Percentiles rank a stretch among this genome's conserved stretches.
Evolutionary conservation across 1,140 invertebrate species (phyloP).

Genomic region (Papilio dardanus): DNA sequence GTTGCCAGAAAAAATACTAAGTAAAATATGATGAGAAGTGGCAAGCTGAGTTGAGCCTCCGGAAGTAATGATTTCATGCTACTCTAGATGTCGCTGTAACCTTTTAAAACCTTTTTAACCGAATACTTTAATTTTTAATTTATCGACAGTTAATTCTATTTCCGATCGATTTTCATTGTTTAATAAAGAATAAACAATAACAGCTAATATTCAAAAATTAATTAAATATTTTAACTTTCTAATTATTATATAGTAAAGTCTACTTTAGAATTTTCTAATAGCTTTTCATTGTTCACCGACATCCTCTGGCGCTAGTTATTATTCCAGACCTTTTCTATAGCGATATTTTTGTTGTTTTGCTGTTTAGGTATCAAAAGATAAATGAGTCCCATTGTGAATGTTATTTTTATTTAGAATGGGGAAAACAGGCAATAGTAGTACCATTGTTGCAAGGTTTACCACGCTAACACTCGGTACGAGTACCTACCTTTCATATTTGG

Average conservation of each 20-base stretch:
- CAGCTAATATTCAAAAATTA: neutral
- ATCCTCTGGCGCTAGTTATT: neutral
- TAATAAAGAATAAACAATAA: too few species aligned
- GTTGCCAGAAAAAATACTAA: neutral
- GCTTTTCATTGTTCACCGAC: neutral
- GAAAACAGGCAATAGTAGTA: neutral
- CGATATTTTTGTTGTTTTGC: neutral
- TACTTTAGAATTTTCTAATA: neutral
- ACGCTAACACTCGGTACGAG: too few species aligned
- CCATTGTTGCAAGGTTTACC: neutral
- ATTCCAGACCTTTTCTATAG: neutral
- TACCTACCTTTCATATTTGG: neutral
- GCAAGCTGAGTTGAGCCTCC: neutral
- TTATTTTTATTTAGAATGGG: neutral
- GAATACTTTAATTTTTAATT: neutral
- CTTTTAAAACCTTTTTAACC: neutral
- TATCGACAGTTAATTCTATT: too few species aligned
- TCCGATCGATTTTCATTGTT: too few species aligned
- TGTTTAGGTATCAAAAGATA: neutral
- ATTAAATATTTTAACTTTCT: neutral
- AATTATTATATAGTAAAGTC: neutral
- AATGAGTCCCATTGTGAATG: conserved; percentile 3
- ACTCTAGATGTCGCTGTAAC: conserved; percentile 9
- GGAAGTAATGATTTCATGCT: neutral
- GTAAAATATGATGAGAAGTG: neutral